These are phyloP conservation scores for Gallinago nigripennis DNA, from an alignment of 2,797 vertebrate species.

Conservation along the genomic window DNA sequence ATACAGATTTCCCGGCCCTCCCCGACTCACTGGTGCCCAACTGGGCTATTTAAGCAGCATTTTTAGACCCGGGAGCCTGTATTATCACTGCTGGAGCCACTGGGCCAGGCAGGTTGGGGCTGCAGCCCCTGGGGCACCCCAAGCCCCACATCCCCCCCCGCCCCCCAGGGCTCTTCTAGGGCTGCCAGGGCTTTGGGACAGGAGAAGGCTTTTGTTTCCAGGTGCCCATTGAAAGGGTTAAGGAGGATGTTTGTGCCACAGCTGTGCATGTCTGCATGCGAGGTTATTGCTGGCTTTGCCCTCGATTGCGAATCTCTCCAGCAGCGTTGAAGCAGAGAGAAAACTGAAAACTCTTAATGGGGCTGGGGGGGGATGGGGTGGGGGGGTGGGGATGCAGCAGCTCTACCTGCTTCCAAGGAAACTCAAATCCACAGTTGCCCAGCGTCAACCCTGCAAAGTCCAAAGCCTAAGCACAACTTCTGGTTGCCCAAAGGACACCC, in stretches of 20 bases:
- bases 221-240: conserved; percentile 68
- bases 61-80: neutral
- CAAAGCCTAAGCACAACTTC: neutral
- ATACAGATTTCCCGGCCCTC: neutral
- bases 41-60: neutral
- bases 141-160: neutral
- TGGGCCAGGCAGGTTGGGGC: accelerated
- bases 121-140: accelerated
- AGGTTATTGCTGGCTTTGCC: conserved; percentile 50
- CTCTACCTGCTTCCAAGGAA: neutral
- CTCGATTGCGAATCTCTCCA: neutral
- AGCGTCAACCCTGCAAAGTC: neutral
- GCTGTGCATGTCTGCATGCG: conserved; percentile 73
- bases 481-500: neutral
- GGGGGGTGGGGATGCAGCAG: neutral
- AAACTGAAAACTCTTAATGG: neutral
- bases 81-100: neutral
- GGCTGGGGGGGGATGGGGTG: neutral
- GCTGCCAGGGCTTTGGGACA: neutral
- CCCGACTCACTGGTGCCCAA: accelerated
- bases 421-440: neutral
- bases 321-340: neutral
- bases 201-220: neutral
- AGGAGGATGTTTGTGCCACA: neutral
- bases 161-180: accelerated